phyloP scores from a whole-genome alignment of 2,888 invertebrate species.

The Leptopterna dolabrata region DNA sequence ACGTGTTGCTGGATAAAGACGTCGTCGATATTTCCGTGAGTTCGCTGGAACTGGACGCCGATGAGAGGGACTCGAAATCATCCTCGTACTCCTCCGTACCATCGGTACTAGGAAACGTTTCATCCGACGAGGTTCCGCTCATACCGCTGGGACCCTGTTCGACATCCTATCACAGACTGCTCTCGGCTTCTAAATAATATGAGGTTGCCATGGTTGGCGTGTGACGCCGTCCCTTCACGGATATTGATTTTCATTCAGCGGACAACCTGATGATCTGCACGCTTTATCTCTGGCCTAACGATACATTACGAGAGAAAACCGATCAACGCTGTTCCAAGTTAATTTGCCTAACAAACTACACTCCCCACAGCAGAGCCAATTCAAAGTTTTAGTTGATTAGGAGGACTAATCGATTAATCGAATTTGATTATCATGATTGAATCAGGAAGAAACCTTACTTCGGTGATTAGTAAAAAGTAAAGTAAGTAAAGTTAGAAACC shows the following conservation, averaged over 20 bases:
- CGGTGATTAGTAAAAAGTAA: too few species aligned
- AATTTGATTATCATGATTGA: too few species aligned
- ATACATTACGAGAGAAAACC: not conserved
- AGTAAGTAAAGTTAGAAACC: too few species aligned
- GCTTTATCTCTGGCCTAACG: not conserved
- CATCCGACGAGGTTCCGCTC: not conserved
- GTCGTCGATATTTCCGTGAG: conserved; percentile 22
- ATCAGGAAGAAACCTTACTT: too few species aligned
- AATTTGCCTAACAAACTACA: too few species aligned
- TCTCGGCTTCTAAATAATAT: not conserved
- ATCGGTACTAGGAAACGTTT: not conserved
- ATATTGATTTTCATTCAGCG: conserved; percentile 29
- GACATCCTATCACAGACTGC: not conserved
- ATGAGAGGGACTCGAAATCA: conserved; percentile 23
- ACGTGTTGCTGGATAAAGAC: conserved; percentile 6
- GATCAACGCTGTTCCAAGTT: not conserved
- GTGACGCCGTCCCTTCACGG: conserved; percentile 18
- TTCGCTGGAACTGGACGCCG: conserved; percentile 2
- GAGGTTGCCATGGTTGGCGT: conserved; percentile 28
- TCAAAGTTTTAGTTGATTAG: too few species aligned
- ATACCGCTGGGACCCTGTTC: not conserved
- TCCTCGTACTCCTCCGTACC: not conserved
- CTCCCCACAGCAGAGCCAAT: too few species aligned
- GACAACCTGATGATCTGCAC: not conserved
- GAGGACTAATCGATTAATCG: too few species aligned